Conservation (phyloP, 2,888 invertebrate species). For the Acleris holmiana region DNA sequence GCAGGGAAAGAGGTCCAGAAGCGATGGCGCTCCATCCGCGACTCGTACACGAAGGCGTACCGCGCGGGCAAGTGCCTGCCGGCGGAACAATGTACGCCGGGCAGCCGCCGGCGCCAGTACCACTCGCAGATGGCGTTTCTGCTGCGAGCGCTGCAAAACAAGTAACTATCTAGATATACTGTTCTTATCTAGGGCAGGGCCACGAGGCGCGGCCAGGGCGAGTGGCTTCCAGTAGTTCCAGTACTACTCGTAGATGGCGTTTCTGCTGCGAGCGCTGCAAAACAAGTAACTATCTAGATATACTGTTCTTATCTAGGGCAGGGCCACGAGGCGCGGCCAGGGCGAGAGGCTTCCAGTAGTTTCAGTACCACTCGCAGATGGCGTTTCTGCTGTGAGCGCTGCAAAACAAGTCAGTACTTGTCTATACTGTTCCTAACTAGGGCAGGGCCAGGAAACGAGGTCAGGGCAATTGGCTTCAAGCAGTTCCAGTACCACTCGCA, state of each 20-base stretch:
- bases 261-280: slow-evolving; percentile 69
- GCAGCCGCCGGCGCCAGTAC: slow-evolving; percentile 69
- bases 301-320: too few species aligned
- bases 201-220: too few species aligned
- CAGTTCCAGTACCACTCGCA: slow-evolving; percentile 73
- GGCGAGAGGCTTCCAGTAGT: too few species aligned
- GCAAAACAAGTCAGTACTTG: slow-evolving; percentile 71
- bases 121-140: slow-evolving; percentile 75
- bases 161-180: slow-evolving; percentile 54
- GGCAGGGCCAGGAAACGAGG: too few species aligned
- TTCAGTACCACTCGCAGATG: slow-evolving; percentile 74
- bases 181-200: too few species aligned
- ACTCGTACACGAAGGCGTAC: slow-evolving; percentile 77
- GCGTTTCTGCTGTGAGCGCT: slow-evolving; percentile 69
- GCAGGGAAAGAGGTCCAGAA: slow-evolving; percentile 79
- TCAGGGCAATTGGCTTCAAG: too few species aligned
- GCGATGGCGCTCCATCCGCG: slow-evolving; percentile 78
- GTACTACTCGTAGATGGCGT: slow-evolving; percentile 74
- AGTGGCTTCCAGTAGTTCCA: slow-evolving; percentile 46
- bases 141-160: slow-evolving; percentile 71
- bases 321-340: too few species aligned
- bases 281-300: slow-evolving; percentile 63
- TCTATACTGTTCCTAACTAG: too few species aligned
- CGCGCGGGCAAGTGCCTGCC: slow-evolving; percentile 74
- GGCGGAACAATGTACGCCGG: slow-evolving; percentile 67